phyloP scores from a whole-genome alignment of 2,888 invertebrate genomes.

The Brachynemurus nebulosus region DNA sequence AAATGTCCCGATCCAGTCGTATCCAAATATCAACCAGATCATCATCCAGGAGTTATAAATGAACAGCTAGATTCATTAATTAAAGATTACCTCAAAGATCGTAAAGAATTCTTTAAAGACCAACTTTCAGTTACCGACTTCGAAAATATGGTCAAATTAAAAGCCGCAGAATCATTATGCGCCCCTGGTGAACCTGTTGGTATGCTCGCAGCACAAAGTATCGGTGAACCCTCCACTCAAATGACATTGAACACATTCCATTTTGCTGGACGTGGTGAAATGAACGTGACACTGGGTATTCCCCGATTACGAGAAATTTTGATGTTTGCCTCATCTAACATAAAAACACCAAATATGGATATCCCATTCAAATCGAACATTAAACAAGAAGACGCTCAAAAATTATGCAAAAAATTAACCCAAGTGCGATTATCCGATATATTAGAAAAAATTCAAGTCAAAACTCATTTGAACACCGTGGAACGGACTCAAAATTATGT shows the following conservation, averaged over 20 bases:
- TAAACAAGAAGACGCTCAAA: slow-evolving; percentile 40
- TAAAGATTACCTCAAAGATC: slow-evolving; percentile 38
- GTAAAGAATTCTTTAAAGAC: slow-evolving; percentile 22
- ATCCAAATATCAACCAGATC: slow-evolving; percentile 54
- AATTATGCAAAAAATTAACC: slow-evolving; percentile 56
- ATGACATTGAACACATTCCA: slow-evolving; percentile 99
- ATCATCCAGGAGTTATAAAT: slow-evolving; percentile 68
- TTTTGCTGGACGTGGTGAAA: slow-evolving; percentile 98
- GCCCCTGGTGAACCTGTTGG: slow-evolving; percentile 95
- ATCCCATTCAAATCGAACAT: slow-evolving; percentile 57
- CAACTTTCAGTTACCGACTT: slow-evolving; percentile 1
- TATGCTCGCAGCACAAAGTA: slow-evolving; percentile 89
- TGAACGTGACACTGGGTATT: slow-evolving; percentile 99
- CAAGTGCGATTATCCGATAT: slow-evolving; percentile 68
- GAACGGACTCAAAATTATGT: slow-evolving; percentile 43
- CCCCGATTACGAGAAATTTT: slow-evolving; percentile 92
- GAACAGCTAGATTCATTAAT: slow-evolving; percentile 64
- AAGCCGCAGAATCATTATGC: slow-evolving; percentile 62
- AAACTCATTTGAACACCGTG: slow-evolving; percentile 37
- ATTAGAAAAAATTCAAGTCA: slow-evolving; percentile 52
- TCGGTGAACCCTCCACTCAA: slow-evolving; percentile 99
- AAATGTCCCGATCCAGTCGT: slow-evolving; percentile 63
- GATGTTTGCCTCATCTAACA: slow-evolving; percentile 86
- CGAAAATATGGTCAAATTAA: slow-evolving; percentile 54
- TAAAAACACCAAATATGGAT: slow-evolving; percentile 94